Evolutionary conservation across 2,888 invertebrate genomes (phyloP).

Genomic region (Ctena decussata): DNA sequence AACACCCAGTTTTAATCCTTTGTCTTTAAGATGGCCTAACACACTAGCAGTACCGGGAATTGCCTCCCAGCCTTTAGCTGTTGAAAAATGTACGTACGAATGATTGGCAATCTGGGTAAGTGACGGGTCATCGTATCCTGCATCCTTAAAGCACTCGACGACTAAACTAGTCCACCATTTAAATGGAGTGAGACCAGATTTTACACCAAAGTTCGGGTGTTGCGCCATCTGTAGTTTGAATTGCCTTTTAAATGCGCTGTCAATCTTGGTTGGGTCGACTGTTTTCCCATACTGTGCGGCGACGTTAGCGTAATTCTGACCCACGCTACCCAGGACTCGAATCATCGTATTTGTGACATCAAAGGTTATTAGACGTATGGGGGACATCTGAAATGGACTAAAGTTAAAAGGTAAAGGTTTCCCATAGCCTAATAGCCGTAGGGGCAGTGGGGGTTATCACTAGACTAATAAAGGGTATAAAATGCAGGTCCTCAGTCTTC

Average conservation of each 20-base stretch:
- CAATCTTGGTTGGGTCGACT: conserved; percentile 88
- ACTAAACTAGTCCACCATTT: conserved; percentile 94
- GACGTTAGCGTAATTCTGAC: conserved; percentile 91
- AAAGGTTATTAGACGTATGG: conserved; percentile 90
- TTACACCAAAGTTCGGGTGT: conserved; percentile 94
- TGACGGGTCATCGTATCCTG: conserved; percentile 67
- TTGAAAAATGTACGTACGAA: conserved; percentile 89
- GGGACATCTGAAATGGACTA: conserved; percentile 53
- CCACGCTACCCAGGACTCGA: conserved; percentile 91
- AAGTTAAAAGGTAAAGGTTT: no score
- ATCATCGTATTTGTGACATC: conserved; percentile 96
- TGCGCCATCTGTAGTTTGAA: conserved; percentile 90
- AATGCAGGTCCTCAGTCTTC: no score
- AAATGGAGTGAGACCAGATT: conserved; percentile 91
- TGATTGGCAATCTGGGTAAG: conserved; percentile 80
- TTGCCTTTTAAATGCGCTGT: conserved; percentile 90
- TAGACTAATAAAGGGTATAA: no score
- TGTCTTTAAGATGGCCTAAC: conserved; percentile 67
- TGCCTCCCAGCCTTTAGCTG: conserved; percentile 92
- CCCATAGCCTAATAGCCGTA: no score
- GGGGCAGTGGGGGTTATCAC: no score
- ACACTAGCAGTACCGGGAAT: conserved; percentile 78
- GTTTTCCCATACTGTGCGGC: conserved; percentile 91
- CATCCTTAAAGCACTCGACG: conserved; percentile 89
- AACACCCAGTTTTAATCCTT: conserved; percentile 89